Conservation (phyloP, 2,888 invertebrate species). For the Conus canariensis region DNA sequence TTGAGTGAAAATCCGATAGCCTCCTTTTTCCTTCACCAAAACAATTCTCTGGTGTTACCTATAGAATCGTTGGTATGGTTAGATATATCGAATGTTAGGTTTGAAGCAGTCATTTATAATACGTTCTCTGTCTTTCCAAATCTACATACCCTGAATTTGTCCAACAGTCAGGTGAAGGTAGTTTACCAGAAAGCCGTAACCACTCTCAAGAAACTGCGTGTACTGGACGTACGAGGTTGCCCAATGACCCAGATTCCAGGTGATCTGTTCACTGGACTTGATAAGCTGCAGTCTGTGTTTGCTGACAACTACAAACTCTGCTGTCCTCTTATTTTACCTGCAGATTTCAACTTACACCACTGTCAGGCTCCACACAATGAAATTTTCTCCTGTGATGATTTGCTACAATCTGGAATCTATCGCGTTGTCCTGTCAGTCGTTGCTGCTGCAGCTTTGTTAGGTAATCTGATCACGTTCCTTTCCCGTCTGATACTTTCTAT, state of each 20-base stretch:
- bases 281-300: not conserved
- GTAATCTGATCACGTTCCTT: too few relatives aligned
- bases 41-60: too few relatives aligned
- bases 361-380: too few relatives aligned
- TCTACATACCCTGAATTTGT: not conserved
- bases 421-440: constrained; percentile 53
- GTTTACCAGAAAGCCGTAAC: not conserved
- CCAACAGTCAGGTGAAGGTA: not conserved
- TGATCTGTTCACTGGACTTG: not conserved
- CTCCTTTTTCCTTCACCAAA: not conserved
- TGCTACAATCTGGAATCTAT: constrained; percentile 54
- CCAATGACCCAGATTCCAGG: not conserved
- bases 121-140: not conserved
- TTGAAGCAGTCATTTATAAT: not conserved
- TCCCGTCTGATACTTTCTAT: constrained; percentile 55
- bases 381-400: constrained; percentile 55
- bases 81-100: not conserved
- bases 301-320: too few relatives aligned
- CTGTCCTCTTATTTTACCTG: too few relatives aligned
- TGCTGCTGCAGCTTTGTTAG: constrained; percentile 34
- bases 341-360: too few relatives aligned
- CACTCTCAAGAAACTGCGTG: not conserved
- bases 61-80: not conserved
- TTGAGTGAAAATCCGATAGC: not conserved
- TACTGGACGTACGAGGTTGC: not conserved